Conservation (phyloP, 1,140 invertebrate genomes). For the Drosophila asahinai region DNA sequence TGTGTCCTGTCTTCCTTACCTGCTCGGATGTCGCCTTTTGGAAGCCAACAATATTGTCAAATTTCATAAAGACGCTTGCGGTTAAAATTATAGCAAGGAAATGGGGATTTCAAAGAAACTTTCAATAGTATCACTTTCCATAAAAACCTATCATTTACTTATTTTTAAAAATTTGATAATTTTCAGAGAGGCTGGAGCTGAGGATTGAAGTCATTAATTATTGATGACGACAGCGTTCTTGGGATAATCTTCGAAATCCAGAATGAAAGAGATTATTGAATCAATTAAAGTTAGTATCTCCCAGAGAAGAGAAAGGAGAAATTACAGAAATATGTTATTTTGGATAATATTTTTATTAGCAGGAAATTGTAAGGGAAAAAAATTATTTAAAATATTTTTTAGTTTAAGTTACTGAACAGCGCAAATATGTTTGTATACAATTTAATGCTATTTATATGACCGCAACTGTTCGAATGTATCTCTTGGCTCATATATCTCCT, state of each 20-base stretch:
- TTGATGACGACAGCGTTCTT: too few species aligned
- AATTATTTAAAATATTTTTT: neutral
- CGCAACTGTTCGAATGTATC: constrained; percentile 23
- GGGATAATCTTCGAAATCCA: too few species aligned
- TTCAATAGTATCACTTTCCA: neutral
- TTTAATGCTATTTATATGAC: neutral
- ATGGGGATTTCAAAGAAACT: neutral
- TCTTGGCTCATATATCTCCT: constrained; percentile 4
- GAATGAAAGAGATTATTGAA: too few species aligned
- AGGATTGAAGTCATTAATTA: neutral
- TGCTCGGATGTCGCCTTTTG: constrained; percentile 56
- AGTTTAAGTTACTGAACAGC: too few species aligned
- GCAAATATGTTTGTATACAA: too few species aligned
- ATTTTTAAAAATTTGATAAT: neutral
- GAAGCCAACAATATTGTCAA: constrained; percentile 77
- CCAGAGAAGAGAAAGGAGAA: neutral
- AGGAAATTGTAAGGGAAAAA: neutral
- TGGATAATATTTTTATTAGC: neutral
- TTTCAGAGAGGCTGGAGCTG: neutral
- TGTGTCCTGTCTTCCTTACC: constrained; percentile 36
- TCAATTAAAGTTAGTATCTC: too few species aligned
- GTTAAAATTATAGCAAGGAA: neutral
- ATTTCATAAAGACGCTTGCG: constrained; percentile 61
- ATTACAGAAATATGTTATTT: neutral
- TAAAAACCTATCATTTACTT: neutral